Evolutionary conservation across 2,888 invertebrate species (phyloP).

Genomic region (Lysandra bellargus): DNA sequence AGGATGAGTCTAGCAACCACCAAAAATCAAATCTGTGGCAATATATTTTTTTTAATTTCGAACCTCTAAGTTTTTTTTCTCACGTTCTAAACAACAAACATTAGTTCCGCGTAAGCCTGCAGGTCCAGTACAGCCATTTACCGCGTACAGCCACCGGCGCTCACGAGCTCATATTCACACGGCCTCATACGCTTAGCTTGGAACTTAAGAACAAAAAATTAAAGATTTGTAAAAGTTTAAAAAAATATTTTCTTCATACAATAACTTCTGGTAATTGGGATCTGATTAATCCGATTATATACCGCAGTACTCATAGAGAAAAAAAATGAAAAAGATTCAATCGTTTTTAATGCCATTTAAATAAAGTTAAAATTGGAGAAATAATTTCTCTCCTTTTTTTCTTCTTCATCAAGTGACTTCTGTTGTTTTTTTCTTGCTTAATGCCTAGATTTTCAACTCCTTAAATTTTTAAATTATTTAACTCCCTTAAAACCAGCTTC

Average conservation of each 20-base stretch:
- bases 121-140: conserved; percentile 58
- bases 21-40: not conserved
- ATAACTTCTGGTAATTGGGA: too few relatives aligned
- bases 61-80: conserved; percentile 10
- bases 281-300: too few relatives aligned
- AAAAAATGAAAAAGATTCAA: too few relatives aligned
- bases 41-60: not conserved
- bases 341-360: too few relatives aligned
- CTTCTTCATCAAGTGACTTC: too few relatives aligned
- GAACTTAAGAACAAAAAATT: not conserved
- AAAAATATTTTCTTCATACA: not conserved
- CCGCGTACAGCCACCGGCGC: conserved; percentile 58
- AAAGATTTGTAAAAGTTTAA: not conserved
- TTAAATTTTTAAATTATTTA: too few relatives aligned
- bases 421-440: too few relatives aligned
- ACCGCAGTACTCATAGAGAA: too few relatives aligned
- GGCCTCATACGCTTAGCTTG: conserved; percentile 44
- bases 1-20: conserved; percentile 37
- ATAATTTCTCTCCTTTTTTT: too few relatives aligned
- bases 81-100: conserved; percentile 25
- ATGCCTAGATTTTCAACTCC: too few relatives aligned
- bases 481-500: too few relatives aligned
- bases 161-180: conserved; percentile 69
- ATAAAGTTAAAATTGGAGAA: too few relatives aligned
- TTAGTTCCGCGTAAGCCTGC: conserved; percentile 45